Base-by-base conservation (phyloP, 2,888 invertebrate species). In the Margaritifera margaritifera region DNA sequence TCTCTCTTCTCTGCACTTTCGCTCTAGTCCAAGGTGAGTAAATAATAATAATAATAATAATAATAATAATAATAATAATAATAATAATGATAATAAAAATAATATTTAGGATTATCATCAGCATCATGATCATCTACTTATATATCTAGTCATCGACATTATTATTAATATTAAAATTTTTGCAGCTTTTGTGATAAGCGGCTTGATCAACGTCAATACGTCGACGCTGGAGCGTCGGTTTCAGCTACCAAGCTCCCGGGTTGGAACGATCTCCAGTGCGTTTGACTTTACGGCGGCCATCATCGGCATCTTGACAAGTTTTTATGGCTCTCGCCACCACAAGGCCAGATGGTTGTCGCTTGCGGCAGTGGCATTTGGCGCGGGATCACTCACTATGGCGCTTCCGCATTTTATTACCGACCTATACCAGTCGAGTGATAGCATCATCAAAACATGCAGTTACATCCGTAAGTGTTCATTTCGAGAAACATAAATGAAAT, bases 331-430 rank as follows among this genome's bases (percentile, higher is more conserved):
- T 0, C 82, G 85, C 2, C 76, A 74, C 25, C 75, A 82, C 72
- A 85, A 94, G 71, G 94, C 94, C 4, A 72, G 90, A 24, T 92
- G 92, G 92, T 92, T 96, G 64, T 94, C 94, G 22, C 91, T 92
- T 87, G 95, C 95, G 0, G 92, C 94, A 72, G 91, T 95, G 63
- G 90, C 95, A 66, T 93, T 96, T 93, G 95, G 90, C 0, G 64
- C 90, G 11, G 88, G 91, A 2, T 91, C 95, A 1, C 90, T 96
- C 68, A 92, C 94, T 64, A 96, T 96, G 90, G 93, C 95, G 0
- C 88, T 95, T 68, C 96, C 96, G 0, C 95, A 96, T 86, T 95
- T 95, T 31, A 8, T 31, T 31, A 31, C 31, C 31, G 31, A 31
- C 31, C 31, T 8, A 8, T 31, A 31, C 31, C 31, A 31, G 31